These are phyloP conservation scores for Graptemys geographica DNA, from an alignment of 2,797 vertebrate species.

Conservation along the genomic window DNA sequence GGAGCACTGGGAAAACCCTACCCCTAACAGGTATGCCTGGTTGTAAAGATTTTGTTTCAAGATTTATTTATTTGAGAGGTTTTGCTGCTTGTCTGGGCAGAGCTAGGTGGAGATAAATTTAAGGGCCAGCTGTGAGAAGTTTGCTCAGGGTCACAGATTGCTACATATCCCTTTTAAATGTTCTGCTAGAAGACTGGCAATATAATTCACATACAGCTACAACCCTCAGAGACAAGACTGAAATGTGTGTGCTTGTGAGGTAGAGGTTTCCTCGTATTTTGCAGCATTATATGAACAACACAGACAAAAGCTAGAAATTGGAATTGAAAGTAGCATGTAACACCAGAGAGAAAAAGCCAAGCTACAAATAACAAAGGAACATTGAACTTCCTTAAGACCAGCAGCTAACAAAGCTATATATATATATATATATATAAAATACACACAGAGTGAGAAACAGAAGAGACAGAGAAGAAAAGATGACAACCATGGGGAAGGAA, in stretches of 20 bases:
- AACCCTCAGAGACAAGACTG: not conserved
- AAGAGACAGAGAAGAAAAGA: not conserved
- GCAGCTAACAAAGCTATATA: not conserved
- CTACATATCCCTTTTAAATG: not conserved
- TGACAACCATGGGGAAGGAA: not conserved
- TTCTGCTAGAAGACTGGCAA: not conserved
- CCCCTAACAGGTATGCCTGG: not conserved
- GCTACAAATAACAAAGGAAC: not conserved
- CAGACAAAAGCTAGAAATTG: not conserved
- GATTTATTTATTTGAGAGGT: not conserved
- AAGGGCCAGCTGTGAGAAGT: not conserved
- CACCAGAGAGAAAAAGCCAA: not conserved
- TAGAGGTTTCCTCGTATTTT: not conserved
- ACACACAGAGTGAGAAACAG: not conserved
- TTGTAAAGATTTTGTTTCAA: not conserved
- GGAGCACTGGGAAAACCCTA: not conserved
- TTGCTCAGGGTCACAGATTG: not conserved
- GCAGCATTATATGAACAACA: not conserved
- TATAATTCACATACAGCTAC: not conserved
- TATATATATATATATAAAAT: accelerated
- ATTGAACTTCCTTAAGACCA: not conserved
- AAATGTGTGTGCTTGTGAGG: not conserved
- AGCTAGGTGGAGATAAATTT: not conserved
- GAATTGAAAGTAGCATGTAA: not conserved
- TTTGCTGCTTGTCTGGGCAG: not conserved